Base-by-base conservation (phyloP, 2,888 invertebrate genomes). In the Metopia argyrocephala region DNA sequence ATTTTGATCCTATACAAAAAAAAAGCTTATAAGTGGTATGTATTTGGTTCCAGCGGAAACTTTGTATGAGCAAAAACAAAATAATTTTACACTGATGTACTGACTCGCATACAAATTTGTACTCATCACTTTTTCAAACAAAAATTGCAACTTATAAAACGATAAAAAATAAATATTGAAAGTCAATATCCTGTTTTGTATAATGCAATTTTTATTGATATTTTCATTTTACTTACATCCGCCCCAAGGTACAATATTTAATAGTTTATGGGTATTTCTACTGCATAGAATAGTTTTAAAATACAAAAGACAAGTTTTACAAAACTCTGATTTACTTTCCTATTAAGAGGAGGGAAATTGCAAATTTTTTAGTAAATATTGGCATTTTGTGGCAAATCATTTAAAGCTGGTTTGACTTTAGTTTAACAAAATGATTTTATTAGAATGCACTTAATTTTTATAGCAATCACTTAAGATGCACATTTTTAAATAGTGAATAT, bases 181-280 rank as follows among this genome's bases (percentile, higher is more conserved):
- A 82, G 75, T 80, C 83, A 82, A 83, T 82, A 84, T 82, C 82
- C 82, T 80, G 76, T 73, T 84, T 83, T 84, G 80, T 82, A 84
- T 84, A 85, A 85, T 82, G 84, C 80, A 82, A 83, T 83, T 84
- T 83, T 84, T 84, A 85, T 84, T 84, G 83, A 84, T 84, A 80
- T 82, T 83, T 83, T 82, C 78, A 78, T 76, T 82, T 76, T 79
- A 73, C 70, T 66, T 38, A 74, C 27, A 81, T 81, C 80, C 80
- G 80, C 78, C 78, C 78, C 48, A 74, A 78, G 69, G 76, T 69
- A 69, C 46, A 65, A 65, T 54, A 59, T 71, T 81, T 74, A 61
- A 59, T 18, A 23, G 21, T 20, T 46, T 45, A 6, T 68, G n/a
- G 25, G 5, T 27, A 20, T n/a, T 21, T 61, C 23, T 1, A n/a